Evolutionary conservation across 2,888 invertebrate genomes (phyloP).

Genomic region (Acleris sparsana): DNA sequence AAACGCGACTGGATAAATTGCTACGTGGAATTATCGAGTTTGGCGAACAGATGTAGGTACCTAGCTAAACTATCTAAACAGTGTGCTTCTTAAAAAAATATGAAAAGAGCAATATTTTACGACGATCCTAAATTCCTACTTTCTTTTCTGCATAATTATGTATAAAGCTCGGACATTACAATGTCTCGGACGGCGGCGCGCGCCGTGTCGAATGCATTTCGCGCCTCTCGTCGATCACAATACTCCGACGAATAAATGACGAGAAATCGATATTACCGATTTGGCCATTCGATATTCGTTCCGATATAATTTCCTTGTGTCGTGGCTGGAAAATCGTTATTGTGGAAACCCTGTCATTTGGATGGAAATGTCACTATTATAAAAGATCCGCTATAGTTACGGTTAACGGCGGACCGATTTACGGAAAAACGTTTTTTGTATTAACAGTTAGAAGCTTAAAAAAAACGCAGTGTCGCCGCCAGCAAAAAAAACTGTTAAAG

Average conservation of each 20-base stretch:
- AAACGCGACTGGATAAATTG: no score
- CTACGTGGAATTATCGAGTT: no score
- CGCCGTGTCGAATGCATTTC: conserved; percentile 69
- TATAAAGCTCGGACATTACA: conserved; percentile 29
- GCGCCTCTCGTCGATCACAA: conserved; percentile 67
- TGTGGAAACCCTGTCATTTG: conserved; percentile 26
- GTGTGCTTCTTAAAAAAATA: no score
- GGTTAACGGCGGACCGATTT: not conserved
- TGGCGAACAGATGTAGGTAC: no score
- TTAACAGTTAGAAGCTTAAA: not conserved
- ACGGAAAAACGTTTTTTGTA: not conserved
- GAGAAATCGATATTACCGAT: conserved; percentile 74
- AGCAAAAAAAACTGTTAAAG: no score
- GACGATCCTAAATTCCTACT: conserved; percentile 14
- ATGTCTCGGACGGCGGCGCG: conserved; percentile 31
- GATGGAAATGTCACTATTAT: conserved; percentile 5
- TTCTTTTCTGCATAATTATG: conserved; percentile 30
- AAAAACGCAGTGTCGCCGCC: no score
- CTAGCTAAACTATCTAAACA: no score
- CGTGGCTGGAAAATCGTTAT: conserved; percentile 62
- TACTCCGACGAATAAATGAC: conserved; percentile 61
- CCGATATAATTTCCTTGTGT: conserved; percentile 71
- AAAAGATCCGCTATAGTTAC: not conserved
- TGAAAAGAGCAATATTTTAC: conserved; percentile 1
- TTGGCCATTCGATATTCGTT: conserved; percentile 75